A percentile compares a stretch with the other conserved stretches of the same genome.
These are phyloP conservation scores for Eidolon dupreanum DNA, from an alignment of 2,797 vertebrate genomes.

Conservation along the genomic window DNA sequence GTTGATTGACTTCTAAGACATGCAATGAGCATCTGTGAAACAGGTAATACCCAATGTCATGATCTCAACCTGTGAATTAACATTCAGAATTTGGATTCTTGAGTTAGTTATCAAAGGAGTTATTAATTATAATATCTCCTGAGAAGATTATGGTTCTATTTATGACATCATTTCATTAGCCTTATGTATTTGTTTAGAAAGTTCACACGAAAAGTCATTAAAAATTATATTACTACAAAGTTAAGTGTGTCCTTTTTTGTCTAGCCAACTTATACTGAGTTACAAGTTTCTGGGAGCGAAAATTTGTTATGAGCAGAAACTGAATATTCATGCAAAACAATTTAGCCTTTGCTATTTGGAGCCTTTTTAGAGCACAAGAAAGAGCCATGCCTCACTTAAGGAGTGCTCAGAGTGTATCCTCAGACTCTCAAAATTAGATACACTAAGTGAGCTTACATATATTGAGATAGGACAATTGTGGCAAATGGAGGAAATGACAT, in stretches of 20 bases:
- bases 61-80: neutral
- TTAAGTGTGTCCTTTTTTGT: neutral
- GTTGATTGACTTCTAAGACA: constrained; percentile 48
- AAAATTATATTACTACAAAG: neutral
- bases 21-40: constrained; percentile 32
- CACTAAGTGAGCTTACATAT: neutral
- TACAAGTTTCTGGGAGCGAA: neutral
- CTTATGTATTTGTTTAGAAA: neutral
- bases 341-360: neutral
- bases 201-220: neutral
- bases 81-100: neutral
- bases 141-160: neutral
- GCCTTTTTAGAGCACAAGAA: neutral
- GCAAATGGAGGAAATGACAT: neutral
- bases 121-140: neutral
- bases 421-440: neutral
- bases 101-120: neutral
- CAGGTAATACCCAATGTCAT: neutral
- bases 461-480: neutral
- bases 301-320: neutral
- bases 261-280: neutral
- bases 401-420: neutral
- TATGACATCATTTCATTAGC: neutral
- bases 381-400: neutral
- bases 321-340: constrained; percentile 14